Conservation (phyloP, 2,888 invertebrate genomes). For the Zelleria hepariella region DNA sequence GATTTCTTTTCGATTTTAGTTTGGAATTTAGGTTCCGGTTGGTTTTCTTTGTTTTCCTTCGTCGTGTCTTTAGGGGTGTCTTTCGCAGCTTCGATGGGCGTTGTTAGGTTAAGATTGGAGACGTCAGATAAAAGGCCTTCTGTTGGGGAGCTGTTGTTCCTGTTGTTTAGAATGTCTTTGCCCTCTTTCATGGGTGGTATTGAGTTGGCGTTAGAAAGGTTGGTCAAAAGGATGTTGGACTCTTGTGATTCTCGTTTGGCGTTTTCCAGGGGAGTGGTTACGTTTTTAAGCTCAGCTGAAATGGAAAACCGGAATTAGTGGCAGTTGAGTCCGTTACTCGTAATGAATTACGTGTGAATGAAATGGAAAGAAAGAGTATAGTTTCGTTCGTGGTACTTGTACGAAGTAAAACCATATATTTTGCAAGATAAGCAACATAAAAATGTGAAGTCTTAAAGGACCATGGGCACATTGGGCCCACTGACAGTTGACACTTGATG, state of each 20-base stretch:
- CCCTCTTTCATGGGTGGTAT: not conserved
- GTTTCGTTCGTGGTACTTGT: too few relatives aligned
- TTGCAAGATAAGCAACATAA: too few relatives aligned
- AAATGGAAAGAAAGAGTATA: too few relatives aligned
- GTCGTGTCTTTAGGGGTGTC: slow-evolving; percentile 9
- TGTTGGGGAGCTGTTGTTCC: not conserved
- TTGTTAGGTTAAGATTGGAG: not conserved
- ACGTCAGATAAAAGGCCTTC: not conserved
- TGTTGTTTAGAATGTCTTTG: not conserved
- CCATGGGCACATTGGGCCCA: too few relatives aligned
- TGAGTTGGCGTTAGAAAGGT: too few relatives aligned
- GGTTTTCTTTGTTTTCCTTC: slow-evolving; percentile 9
- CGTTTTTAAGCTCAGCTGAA: not conserved
- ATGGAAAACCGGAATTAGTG: not conserved
- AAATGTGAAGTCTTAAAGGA: too few relatives aligned
- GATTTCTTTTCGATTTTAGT: slow-evolving; percentile 24
- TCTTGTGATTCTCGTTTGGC: not conserved
- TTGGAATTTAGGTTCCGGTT: slow-evolving; percentile 11
- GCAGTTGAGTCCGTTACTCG: too few relatives aligned
- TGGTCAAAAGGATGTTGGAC: too few relatives aligned
- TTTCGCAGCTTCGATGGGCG: not conserved
- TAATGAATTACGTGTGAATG: too few relatives aligned
- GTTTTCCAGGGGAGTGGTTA: not conserved
- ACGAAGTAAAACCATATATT: too few relatives aligned
- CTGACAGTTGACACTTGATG: too few relatives aligned